Percentiles rank a stretch among this genome's conserved stretches.
Evolutionary conservation across 1,140 invertebrate genomes (phyloP).

Genomic region (Chrysomallon squamiferum): DNA sequence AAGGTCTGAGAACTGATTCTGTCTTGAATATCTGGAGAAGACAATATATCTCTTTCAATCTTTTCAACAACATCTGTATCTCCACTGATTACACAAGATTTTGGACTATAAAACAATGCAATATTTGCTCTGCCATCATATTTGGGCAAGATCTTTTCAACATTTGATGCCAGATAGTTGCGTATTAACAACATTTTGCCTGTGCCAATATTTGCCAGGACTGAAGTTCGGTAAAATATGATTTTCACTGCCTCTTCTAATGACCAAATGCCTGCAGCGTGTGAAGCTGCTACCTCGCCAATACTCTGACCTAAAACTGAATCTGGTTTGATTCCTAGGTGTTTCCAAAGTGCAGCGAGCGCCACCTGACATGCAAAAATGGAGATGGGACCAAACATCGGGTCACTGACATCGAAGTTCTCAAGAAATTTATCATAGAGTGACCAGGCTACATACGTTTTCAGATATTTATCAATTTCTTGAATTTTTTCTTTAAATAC

Average conservation of each 20-base stretch:
- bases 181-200: constrained; percentile 28
- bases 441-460: constrained; percentile 25
- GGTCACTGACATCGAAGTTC: background rate
- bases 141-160: background rate
- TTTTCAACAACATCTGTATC: constrained; percentile 15
- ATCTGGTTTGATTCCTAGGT: constrained; percentile 11
- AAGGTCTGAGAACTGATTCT: constrained; percentile 5
- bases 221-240: constrained; percentile 19
- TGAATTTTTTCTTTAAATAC: constrained; percentile 21
- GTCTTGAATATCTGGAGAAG: background rate
- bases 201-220: constrained; percentile 4
- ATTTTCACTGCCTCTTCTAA: constrained; percentile 21
- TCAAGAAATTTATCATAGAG: constrained; percentile 5
- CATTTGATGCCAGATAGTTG: background rate
- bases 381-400: background rate
- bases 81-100: constrained; percentile 42
- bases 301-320: constrained; percentile 25
- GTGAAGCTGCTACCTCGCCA: constrained; percentile 35
- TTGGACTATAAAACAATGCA: constrained; percentile 38
- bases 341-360: constrained; percentile 9
- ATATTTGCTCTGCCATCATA: constrained; percentile 25
- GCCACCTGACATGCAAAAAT: constrained; percentile 2
- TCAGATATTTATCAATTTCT: constrained; percentile 30
- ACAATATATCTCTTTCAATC: constrained; percentile 14
- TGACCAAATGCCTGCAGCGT: constrained; percentile 16